Percentiles rank a stretch among this genome's conserved stretches.
Evolutionary conservation across 2,113 vertebrate genomes (phyloP).

Genomic region (Actinemys pallida): DNA sequence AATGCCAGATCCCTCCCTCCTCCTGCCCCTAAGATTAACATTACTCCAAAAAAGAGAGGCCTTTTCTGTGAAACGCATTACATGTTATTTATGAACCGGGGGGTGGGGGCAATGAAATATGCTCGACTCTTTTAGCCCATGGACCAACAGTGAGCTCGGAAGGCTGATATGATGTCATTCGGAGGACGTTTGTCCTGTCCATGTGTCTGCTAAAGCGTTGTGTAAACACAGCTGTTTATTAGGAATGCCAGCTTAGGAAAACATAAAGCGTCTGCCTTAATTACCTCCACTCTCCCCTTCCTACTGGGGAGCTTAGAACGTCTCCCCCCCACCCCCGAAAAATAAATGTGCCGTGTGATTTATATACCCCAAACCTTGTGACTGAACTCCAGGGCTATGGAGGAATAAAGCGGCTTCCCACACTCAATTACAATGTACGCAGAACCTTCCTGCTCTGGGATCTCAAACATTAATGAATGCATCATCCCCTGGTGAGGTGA

Average conservation of each 20-base stretch:
- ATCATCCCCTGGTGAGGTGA: neutral
- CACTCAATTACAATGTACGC: neutral
- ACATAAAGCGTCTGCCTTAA: constrained; percentile 59
- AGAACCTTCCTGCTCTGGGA: constrained; percentile 2
- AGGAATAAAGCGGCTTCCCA: constrained; percentile 28
- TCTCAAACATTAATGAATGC: neutral
- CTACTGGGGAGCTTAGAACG: constrained; percentile 67
- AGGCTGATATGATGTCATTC: constrained; percentile 51
- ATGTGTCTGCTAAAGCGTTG: constrained; percentile 54
- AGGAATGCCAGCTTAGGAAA: constrained; percentile 74
- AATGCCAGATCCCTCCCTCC: constrained; percentile 32
- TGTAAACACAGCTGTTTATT: constrained; percentile 79
- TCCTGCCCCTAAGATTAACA: constrained; percentile 48
- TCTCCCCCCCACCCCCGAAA: constrained; percentile 18
- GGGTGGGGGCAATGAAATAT: neutral
- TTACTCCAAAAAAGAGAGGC: constrained; percentile 45
- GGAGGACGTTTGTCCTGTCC: constrained; percentile 42
- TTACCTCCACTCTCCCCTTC: constrained; percentile 34
- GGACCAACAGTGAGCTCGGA: constrained; percentile 28
- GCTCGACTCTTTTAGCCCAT: constrained; percentile 36
- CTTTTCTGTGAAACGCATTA: constrained; percentile 74
- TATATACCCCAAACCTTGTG: constrained; percentile 19
- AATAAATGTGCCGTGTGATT: constrained; percentile 8
- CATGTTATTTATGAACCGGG: constrained; percentile 29
- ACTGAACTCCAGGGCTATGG: constrained; percentile 16